Percentiles rank a stretch among this genome's conserved stretches.
Evolutionary conservation across 2,888 invertebrate genomes (phyloP).

Genomic region (Dione vanillae): DNA sequence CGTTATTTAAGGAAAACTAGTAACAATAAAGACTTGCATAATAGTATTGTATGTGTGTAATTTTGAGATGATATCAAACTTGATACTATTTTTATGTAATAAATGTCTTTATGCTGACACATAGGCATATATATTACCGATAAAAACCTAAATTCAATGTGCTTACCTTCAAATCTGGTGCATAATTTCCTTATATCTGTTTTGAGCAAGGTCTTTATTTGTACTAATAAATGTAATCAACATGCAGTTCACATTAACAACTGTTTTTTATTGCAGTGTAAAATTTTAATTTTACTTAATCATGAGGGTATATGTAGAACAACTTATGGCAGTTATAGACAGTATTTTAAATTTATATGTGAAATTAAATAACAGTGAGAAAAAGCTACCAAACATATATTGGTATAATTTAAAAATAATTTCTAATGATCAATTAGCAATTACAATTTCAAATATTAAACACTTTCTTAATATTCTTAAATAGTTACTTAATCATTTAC

Average conservation of each 20-base stretch:
- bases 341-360: background rate
- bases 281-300: background rate
- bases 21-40: slow-evolving; percentile 9
- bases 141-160: background rate
- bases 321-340: background rate
- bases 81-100: background rate
- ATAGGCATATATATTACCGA: background rate
- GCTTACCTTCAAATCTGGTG: slow-evolving; percentile 10
- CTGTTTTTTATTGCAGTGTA: background rate
- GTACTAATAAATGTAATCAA: background rate
- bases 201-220: slow-evolving; percentile 9
- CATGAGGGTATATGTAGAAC: background rate
- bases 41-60: slow-evolving; percentile 1
- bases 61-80: background rate
- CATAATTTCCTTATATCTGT: slow-evolving; percentile 12
- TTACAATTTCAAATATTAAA: background rate
- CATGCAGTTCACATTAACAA: background rate
- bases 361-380: background rate
- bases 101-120: background rate
- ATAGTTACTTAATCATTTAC: background rate
- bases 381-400: background rate
- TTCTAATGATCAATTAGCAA: background rate
- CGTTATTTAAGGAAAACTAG: background rate
- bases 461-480: background rate
- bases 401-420: background rate